These are phyloP conservation scores for Hecatera dysodea DNA, from an alignment of 2,888 invertebrate genomes.

Conservation along the genomic window DNA sequence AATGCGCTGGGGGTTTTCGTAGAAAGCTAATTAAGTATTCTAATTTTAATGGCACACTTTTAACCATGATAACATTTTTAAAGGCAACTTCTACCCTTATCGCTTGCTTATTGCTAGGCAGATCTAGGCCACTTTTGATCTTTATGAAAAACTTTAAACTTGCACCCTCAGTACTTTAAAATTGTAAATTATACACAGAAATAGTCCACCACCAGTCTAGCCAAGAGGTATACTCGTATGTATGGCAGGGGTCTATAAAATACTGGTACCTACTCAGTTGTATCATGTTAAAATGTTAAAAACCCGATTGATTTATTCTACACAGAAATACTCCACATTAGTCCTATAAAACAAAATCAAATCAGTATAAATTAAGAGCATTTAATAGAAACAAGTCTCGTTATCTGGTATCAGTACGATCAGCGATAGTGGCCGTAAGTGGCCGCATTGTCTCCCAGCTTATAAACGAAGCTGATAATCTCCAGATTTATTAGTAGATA, in stretches of 20 bases:
- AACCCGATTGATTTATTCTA: not conserved
- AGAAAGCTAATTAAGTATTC: not conserved
- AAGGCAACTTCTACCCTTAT: not conserved
- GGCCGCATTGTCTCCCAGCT: conserved; percentile 59
- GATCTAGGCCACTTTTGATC: conserved; percentile 2
- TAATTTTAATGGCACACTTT: not conserved
- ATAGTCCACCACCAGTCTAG: not conserved
- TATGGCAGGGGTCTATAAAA: no score
- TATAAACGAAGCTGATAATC: conserved; percentile 63
- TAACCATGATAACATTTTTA: not conserved
- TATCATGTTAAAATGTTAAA: not conserved
- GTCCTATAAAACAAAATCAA: not conserved
- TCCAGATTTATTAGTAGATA: conserved; percentile 58
- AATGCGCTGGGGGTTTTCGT: not conserved
- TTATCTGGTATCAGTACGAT: conserved; percentile 58
- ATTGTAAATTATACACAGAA: not conserved
- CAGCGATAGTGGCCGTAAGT: conserved; percentile 54
- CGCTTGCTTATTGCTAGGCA: not conserved
- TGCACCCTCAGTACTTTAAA: not conserved
- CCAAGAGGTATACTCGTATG: no score
- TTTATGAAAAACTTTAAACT: not conserved
- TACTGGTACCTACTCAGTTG: no score
- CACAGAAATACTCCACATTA: not conserved
- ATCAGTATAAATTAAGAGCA: conserved; percentile 53
- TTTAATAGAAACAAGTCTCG: conserved; percentile 59